Base-by-base conservation (phyloP, 2,888 invertebrate genomes). In the Pseudococcus longispinus region DNA sequence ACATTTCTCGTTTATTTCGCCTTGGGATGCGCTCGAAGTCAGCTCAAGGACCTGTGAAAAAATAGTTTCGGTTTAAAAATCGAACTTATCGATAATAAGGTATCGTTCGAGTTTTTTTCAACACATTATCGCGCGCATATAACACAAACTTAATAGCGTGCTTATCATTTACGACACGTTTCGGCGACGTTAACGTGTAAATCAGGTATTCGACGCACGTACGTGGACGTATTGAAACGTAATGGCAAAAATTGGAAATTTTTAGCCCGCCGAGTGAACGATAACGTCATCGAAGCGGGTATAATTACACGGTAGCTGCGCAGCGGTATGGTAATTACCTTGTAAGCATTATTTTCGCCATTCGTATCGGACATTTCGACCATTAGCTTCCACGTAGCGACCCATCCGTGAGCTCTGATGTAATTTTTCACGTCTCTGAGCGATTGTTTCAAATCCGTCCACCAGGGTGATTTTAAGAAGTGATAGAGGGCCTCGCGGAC, bases 271-370 rank as follows among this genome's bases (percentile, higher is more conserved):
- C 20, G 23, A 26, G 60, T 11, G 11, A 20, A 82, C 11, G 15
- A 11, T 6, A 51, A 83, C 83, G 42, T 55, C n/a, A 11, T 55
- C 26, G 9, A 55, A 42, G 20, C 77, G 1, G 29, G 13, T 18
- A 37, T 18, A 29, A 26, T 26, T 70, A 70, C 29, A 70, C n/a
- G n/a, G 4, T n/a, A 70, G 20, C 11, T 65, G 60, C 60, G 13
- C 3, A 9, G 15, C 15, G 6, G 0, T 74, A 18, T n/a, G 32
- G 46, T 20, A 83, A 88, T 89, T 89, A 96, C 95, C 92, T 94
- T 95, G 89, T 95, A 95, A 1, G 98, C 96, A 91, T 97, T 96
- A 88, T 95, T 94, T 90, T 98, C 97, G 0, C 98, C 98, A 89
- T 95, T 94, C 0, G 97, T 96, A 91, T 98, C 98, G 6, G 97